Percentiles rank a stretch among this genome's conserved stretches.
Evolutionary conservation across 1,140 invertebrate species (phyloP).

Genomic region (Xylocopa sonorina): DNA sequence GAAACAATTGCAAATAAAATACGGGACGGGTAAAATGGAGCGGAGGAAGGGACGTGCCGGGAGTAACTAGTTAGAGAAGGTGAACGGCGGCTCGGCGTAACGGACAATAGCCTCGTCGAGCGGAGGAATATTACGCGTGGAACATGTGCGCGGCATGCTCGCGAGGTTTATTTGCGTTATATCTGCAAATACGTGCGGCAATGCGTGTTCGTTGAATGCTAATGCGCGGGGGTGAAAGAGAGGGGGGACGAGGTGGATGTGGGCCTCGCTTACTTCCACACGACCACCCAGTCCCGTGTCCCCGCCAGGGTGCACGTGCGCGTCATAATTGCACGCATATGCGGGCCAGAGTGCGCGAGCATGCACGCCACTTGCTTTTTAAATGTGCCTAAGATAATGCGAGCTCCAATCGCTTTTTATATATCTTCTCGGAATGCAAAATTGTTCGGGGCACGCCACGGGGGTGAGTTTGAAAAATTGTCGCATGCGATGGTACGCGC

Average conservation of each 20-base stretch:
- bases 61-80: slow-evolving; percentile 30
- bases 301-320: slow-evolving; percentile 45
- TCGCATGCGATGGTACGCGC: too few species aligned
- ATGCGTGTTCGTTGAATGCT: slow-evolving; percentile 70
- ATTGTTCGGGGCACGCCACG: background rate
- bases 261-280: slow-evolving; percentile 8
- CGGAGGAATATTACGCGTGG: slow-evolving; percentile 58
- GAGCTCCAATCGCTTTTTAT: background rate
- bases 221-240: slow-evolving; percentile 49
- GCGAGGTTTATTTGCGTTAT: slow-evolving; percentile 71
- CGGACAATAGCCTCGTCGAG: slow-evolving; percentile 36
- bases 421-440: too few species aligned
- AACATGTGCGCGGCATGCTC: slow-evolving; percentile 56
- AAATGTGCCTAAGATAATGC: background rate
- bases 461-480: background rate
- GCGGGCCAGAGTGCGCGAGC: background rate
- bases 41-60: background rate
- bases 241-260: background rate
- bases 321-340: slow-evolving; percentile 64
- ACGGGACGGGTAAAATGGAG: slow-evolving; percentile 19
- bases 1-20: slow-evolving; percentile 44
- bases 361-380: background rate
- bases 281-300: background rate
- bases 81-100: slow-evolving; percentile 39
- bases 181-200: slow-evolving; percentile 72